Conservation (phyloP, 92 coral and sea anemone species). For the Epizoanthus stellaris region DNA sequence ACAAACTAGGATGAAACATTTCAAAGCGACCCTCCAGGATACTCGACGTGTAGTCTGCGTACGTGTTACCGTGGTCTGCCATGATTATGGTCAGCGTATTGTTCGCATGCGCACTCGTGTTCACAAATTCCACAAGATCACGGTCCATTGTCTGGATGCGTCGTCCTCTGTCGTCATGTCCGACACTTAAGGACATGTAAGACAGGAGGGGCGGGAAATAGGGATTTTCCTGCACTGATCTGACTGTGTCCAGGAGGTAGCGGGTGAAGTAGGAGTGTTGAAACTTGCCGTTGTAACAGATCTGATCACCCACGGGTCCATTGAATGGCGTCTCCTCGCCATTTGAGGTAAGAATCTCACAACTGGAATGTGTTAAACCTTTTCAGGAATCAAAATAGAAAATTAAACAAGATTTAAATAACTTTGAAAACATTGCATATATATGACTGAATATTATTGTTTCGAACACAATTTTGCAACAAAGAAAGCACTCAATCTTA, state of each 20-base stretch:
- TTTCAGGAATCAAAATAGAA: neutral
- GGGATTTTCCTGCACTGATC: slow-evolving; percentile 45
- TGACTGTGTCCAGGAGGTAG: slow-evolving; percentile 58
- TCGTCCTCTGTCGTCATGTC: slow-evolving; percentile 73
- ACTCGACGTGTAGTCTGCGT: slow-evolving; percentile 57
- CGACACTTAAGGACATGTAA: slow-evolving; percentile 72
- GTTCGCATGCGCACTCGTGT: slow-evolving; percentile 52
- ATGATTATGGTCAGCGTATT: slow-evolving; percentile 73
- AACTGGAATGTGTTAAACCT: slow-evolving; percentile 89
- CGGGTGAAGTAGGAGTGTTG: slow-evolving; percentile 75
- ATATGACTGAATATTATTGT: too few species aligned
- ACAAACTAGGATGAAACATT: slow-evolving; percentile 82
- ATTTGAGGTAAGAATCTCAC: slow-evolving; percentile 63
- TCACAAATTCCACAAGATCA: slow-evolving; percentile 57
- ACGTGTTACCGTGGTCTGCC: slow-evolving; percentile 90
- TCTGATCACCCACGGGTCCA: slow-evolving; percentile 67
- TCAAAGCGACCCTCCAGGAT: slow-evolving; percentile 81
- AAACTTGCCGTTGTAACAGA: slow-evolving; percentile 83
- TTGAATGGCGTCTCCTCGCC: slow-evolving; percentile 58
- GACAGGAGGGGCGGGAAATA: slow-evolving; percentile 64
- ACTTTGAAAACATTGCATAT: neutral
- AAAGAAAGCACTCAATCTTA: too few species aligned
- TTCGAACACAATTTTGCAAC: too few species aligned
- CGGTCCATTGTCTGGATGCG: slow-evolving; percentile 72
- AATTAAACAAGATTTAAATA: neutral